phyloP scores from a whole-genome alignment of 92 coral and sea anemone species.

The Paragorgia papillata region DNA sequence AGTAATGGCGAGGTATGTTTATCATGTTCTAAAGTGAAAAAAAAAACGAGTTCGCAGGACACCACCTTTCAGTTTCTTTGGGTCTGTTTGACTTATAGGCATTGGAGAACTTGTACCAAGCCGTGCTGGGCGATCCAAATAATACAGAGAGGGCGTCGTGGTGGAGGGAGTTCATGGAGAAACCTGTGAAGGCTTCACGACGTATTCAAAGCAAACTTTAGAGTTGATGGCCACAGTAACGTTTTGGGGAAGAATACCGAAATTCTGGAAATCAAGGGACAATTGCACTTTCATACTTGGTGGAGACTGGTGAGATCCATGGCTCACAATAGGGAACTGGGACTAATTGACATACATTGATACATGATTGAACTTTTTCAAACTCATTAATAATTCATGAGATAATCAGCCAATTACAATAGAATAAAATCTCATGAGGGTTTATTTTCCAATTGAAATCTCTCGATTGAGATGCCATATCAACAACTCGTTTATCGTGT shows the following conservation, averaged over 20 bases:
- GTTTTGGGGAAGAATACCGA: neutral
- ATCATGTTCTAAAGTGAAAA: neutral
- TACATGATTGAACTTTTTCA: too few relatives aligned
- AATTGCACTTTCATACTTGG: too few relatives aligned
- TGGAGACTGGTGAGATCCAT: too few relatives aligned
- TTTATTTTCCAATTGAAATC: too few relatives aligned
- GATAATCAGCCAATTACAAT: too few relatives aligned
- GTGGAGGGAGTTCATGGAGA: slow-evolving; percentile 90
- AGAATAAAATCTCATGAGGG: too few relatives aligned
- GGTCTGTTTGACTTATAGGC: slow-evolving; percentile 61
- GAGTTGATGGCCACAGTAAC: neutral
- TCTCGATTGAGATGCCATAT: too few relatives aligned
- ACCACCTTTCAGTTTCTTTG: neutral
- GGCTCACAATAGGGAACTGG: too few relatives aligned
- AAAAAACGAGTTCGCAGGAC: neutral
- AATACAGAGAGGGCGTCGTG: slow-evolving; percentile 82
- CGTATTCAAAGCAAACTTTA: slow-evolving; percentile 76
- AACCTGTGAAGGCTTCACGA: slow-evolving; percentile 63
- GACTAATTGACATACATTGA: too few relatives aligned
- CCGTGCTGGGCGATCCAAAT: slow-evolving; percentile 80
- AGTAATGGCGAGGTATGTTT: slow-evolving; percentile 86
- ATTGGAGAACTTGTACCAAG: slow-evolving; percentile 83
- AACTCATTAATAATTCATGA: too few relatives aligned
- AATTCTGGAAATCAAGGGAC: neutral
- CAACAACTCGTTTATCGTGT: too few relatives aligned